These are phyloP conservation scores for Phataginus tricuspis DNA, from an alignment of 2,797 vertebrate species.

Conservation along the genomic window DNA sequence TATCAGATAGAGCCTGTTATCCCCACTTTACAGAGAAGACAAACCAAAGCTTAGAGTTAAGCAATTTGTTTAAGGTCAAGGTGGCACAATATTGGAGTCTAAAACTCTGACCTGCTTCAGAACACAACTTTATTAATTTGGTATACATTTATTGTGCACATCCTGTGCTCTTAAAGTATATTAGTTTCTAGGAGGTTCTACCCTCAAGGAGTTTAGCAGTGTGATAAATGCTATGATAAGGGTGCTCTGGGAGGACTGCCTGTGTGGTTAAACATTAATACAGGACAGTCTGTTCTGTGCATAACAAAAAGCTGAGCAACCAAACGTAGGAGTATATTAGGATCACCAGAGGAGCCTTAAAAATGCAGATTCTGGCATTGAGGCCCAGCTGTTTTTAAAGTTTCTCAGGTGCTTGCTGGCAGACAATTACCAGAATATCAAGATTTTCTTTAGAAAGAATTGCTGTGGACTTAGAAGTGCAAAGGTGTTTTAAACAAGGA, in stretches of 20 bases:
- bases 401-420: neutral
- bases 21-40: conserved; percentile 17
- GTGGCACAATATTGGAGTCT: neutral
- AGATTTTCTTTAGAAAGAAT: neutral
- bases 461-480: conserved; percentile 11
- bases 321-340: neutral
- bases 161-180: neutral
- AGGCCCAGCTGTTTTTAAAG: neutral
- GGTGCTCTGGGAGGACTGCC: neutral
- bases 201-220: neutral
- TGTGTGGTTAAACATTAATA: neutral
- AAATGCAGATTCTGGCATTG: neutral
- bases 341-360: neutral
- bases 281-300: neutral
- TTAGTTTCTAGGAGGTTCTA: conserved; percentile 7
- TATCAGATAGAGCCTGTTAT: conserved; percentile 45
- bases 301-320: neutral
- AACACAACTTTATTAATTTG: conserved; percentile 24
- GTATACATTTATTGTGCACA: conserved; percentile 9
- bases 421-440: neutral
- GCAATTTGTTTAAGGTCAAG: conserved; percentile 2
- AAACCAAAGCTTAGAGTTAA: conserved; percentile 45
- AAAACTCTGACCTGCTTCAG: conserved; percentile 16
- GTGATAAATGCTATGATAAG: conserved; percentile 16
- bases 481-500: neutral